phyloP scores from a whole-genome alignment of 2,113 vertebrate species.

The Phycodurus eques region DNA sequence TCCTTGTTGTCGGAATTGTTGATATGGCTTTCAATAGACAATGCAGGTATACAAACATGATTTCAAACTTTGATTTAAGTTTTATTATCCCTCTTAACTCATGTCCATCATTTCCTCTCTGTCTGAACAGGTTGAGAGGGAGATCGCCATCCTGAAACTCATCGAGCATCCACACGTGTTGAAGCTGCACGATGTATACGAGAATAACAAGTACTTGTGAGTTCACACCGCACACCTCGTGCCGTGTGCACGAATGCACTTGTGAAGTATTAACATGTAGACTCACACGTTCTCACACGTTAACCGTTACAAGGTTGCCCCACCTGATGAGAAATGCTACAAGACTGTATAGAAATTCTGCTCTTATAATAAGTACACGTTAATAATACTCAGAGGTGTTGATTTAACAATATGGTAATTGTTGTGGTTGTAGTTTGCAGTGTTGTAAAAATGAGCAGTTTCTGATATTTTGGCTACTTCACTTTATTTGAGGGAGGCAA shows the following conservation, averaged over 20 bases:
- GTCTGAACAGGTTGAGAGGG: slow-evolving; percentile 83
- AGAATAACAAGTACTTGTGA: slow-evolving; percentile 97
- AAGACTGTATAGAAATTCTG: not conserved
- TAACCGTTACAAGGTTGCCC: not conserved
- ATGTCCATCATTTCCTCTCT: slow-evolving; percentile 17
- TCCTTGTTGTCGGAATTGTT: too few relatives aligned
- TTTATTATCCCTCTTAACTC: slow-evolving; percentile 16
- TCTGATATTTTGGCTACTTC: too few relatives aligned
- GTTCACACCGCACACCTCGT: slow-evolving; percentile 61
- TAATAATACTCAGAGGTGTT: not conserved
- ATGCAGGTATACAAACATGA: too few relatives aligned
- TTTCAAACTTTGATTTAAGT: too few relatives aligned
- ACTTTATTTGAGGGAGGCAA: too few relatives aligned
- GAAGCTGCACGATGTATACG: slow-evolving; percentile 92
- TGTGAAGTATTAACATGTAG: slow-evolving; percentile 12
- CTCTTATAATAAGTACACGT: not conserved
- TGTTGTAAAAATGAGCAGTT: too few relatives aligned
- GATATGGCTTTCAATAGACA: too few relatives aligned
- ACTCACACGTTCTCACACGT: not conserved
- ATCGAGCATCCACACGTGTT: slow-evolving; percentile 92
- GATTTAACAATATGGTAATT: too few relatives aligned
- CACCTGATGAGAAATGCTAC: not conserved
- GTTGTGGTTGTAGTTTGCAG: too few relatives aligned
- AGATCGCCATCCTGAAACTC: slow-evolving; percentile 93
- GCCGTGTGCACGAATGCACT: slow-evolving; percentile 9